phyloP scores from a whole-genome alignment of 1,140 invertebrate genomes.

The Drosophila orosa region DNA sequence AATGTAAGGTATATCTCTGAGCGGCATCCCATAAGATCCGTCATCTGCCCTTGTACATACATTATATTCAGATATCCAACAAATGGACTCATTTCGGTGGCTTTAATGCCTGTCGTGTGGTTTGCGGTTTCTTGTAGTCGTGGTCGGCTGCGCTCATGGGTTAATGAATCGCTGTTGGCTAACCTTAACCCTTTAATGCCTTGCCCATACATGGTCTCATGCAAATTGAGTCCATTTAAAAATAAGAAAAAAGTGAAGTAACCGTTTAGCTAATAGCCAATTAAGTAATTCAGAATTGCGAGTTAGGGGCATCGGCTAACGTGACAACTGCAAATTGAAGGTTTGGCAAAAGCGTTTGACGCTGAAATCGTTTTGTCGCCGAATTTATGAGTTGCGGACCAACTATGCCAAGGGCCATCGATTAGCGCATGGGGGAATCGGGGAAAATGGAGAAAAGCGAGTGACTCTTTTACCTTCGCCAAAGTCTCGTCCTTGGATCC shows the following conservation, averaged over 20 bases:
- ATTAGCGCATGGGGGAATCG: slow-evolving; percentile 39
- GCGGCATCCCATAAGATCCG: background rate
- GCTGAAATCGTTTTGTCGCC: slow-evolving; percentile 39
- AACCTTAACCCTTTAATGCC: background rate
- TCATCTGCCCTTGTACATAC: background rate
- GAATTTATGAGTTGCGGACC: slow-evolving; percentile 38
- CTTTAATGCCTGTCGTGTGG: slow-evolving; percentile 29
- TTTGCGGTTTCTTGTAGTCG: slow-evolving; percentile 27
- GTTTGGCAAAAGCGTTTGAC: slow-evolving; percentile 28
- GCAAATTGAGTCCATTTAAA: slow-evolving; percentile 39
- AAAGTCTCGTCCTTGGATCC: slow-evolving; percentile 23
- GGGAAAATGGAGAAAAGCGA: background rate
- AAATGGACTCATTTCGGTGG: slow-evolving; percentile 42
- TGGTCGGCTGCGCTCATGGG: slow-evolving; percentile 39
- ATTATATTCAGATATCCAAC: background rate
- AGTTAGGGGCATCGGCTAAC: slow-evolving; percentile 17
- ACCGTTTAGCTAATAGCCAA: slow-evolving; percentile 74
- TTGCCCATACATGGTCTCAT: slow-evolving; percentile 3
- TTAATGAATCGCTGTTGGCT: slow-evolving; percentile 33
- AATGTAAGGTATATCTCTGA: background rate
- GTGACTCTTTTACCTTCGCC: slow-evolving; percentile 1
- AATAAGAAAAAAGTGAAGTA: background rate
- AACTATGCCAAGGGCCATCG: slow-evolving; percentile 48
- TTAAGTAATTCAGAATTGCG: slow-evolving; percentile 68
- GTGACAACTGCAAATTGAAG: slow-evolving; percentile 71